Conservation (phyloP, 2,113 vertebrate species). For the Chionis minor region DNA sequence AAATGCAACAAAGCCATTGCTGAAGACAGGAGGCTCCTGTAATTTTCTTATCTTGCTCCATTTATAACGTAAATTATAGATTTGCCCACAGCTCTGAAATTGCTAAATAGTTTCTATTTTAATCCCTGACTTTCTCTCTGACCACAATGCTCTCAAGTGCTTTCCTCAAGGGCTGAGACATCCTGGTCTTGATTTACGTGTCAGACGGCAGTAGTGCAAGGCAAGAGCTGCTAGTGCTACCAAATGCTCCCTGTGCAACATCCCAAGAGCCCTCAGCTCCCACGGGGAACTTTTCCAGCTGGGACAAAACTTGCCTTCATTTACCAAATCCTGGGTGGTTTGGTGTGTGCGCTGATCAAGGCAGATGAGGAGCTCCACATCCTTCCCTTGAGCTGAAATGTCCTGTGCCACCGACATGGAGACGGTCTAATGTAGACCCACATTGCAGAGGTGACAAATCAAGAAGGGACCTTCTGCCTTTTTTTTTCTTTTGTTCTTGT, state of each 20-base stretch:
- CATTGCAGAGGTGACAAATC: not conserved
- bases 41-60: not conserved
- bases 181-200: not conserved
- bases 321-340: not conserved
- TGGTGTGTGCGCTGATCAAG: too few species aligned
- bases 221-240: not conserved
- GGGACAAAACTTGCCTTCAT: not conserved
- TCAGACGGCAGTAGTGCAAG: not conserved
- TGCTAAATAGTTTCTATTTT: not conserved
- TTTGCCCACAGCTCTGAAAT: not conserved
- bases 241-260: rapidly evolving
- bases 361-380: not conserved
- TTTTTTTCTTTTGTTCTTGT: not conserved
- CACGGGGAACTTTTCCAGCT: not conserved
- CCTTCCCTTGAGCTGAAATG: not conserved
- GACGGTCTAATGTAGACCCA: rapidly evolving
- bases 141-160: not conserved
- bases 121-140: not conserved
- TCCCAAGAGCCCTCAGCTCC: not conserved
- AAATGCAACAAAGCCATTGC: rapidly evolving
- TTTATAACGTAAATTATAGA: not conserved
- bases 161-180: not conserved
- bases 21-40: not conserved
- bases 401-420: rapidly evolving
- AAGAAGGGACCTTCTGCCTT: not conserved